Evolutionary conservation across 2,888 invertebrate species (phyloP), one percentile per base, ranked within the genome.

Genomic region (Zhuqinia jingwanae): DNA sequence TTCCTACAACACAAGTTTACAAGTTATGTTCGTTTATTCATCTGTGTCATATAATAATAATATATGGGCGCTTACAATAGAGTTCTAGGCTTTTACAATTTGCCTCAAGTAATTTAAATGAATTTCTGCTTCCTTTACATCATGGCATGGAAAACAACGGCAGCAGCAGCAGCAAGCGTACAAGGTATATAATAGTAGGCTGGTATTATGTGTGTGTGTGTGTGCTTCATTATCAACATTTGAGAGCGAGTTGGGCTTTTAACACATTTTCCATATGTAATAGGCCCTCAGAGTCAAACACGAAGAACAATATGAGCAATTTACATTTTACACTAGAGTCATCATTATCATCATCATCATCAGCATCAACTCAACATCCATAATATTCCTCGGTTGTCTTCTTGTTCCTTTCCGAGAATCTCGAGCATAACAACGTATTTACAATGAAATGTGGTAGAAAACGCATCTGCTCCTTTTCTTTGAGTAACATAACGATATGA

Each of bases 251-350:
- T n/a, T 81, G 27, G 27, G 82, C 63, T 83, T 83, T 63, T 75
- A 83, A 73, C 81, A 81, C 81, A 81, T 83, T 83, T 77, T 56
- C 76, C 77, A 68, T 83, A 83, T 45, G 77, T 83, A 77, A 86
- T 86, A 76, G 22, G 65, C 68, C 80, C 80, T 86, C 80, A 45
- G 85, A 79, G 80, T 80, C 47, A 76, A 76, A 60, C 80, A 63
- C 65, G 75, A 42, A 86, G 80, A 85, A 79, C 85, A 85, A 85
- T 85, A 78, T 78, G 84, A 78, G 60, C 78, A 76, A 80, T 80
- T 86, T 80, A 86, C 47, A 80, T 73, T 80, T 70, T 80, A 76
- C 76, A 76, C 76, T 56, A 56, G 76, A 76, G 36, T 76, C 47
- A 70, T 70, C 20, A 70, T 50, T 22, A 45, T 70, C 22, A 70